phyloP scores from a whole-genome alignment of 2,797 vertebrate genomes.

The Platalea minor region DNA sequence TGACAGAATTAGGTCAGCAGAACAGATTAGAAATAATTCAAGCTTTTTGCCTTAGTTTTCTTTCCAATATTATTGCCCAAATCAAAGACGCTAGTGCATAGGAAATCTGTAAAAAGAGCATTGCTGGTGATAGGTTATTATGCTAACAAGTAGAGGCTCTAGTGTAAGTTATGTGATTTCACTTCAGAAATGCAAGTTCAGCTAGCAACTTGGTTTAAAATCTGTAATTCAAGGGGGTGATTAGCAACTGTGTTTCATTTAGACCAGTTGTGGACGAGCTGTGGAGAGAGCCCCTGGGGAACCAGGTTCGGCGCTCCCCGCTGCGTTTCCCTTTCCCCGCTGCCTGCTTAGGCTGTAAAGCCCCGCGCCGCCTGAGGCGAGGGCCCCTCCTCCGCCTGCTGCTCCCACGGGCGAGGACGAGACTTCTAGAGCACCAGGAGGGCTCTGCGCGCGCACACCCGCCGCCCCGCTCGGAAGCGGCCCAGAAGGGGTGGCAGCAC shows the following conservation, averaged over 20 bases:
- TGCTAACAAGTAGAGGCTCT: not conserved
- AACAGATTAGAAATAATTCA: not conserved
- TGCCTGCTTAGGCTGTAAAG: not conserved
- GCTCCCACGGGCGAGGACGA: not conserved
- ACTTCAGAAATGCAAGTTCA: not conserved
- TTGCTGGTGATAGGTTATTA: not conserved
- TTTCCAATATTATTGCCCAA: not conserved
- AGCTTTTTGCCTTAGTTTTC: not conserved
- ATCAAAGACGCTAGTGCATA: not conserved
- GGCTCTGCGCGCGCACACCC: not conserved
- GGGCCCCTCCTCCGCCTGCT: not conserved
- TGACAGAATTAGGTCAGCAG: slow-evolving; percentile 46
- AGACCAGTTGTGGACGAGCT: not conserved
- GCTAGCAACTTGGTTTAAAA: not conserved
- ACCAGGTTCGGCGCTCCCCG: fast-evolving
- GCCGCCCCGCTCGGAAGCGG: fast-evolving
- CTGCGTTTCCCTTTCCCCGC: not conserved
- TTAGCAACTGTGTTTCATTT: not conserved
- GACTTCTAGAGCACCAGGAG: fast-evolving
- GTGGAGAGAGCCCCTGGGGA: not conserved
- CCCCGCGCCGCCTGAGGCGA: not conserved
- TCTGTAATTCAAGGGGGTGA: not conserved
- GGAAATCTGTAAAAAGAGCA: not conserved
- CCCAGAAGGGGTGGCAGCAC: not conserved
- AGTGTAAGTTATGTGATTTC: not conserved